A percentile compares a stretch with the other conserved stretches of the same genome.
phyloP scores from a whole-genome alignment of 2,797 vertebrate genomes.

The Betta splendens region DNA sequence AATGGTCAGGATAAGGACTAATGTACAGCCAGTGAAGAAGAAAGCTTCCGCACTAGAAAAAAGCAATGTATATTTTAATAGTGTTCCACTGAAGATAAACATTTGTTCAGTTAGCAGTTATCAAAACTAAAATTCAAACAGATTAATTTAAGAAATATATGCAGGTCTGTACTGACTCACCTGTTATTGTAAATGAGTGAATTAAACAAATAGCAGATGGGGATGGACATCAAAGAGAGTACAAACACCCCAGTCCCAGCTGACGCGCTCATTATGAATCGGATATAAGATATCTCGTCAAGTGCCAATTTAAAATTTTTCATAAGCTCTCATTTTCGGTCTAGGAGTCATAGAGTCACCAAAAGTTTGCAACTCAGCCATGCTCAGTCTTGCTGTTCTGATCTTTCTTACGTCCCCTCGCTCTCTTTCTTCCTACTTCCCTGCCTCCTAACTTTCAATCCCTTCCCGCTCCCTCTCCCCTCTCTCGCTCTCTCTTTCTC shows the following conservation, averaged over 20 bases:
- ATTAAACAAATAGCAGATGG: conserved; percentile 88
- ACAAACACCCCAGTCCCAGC: conserved; percentile 91
- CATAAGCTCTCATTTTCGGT: neutral
- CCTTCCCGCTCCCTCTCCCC: too few species aligned
- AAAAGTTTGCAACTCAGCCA: neutral
- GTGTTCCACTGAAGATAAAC: neutral
- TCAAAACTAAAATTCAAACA: too few species aligned
- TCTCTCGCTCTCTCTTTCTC: too few species aligned
- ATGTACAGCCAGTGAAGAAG: conserved; percentile 80
- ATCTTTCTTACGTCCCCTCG: neutral
- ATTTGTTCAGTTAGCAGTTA: neutral
- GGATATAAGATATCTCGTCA: neutral
- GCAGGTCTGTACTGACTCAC: conserved; percentile 68
- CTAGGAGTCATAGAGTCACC: conserved; percentile 11
- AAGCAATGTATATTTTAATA: neutral
- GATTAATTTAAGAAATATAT: neutral
- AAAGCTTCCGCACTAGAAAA: conserved; percentile 82
- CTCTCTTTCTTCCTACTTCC: neutral
- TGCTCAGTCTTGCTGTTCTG: conserved; percentile 20
- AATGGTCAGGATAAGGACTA: conserved; percentile 82
- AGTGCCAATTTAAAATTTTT: neutral
- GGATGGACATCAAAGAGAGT: conserved; percentile 89
- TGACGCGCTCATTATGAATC: conserved; percentile 84
- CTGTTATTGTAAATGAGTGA: conserved; percentile 81
- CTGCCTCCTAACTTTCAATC: neutral